A percentile compares a stretch with the other conserved stretches of the same genome.
These are phyloP conservation scores for Hylaea fasciaria DNA, from an alignment of 2,888 invertebrate genomes.

Conservation along the genomic window DNA sequence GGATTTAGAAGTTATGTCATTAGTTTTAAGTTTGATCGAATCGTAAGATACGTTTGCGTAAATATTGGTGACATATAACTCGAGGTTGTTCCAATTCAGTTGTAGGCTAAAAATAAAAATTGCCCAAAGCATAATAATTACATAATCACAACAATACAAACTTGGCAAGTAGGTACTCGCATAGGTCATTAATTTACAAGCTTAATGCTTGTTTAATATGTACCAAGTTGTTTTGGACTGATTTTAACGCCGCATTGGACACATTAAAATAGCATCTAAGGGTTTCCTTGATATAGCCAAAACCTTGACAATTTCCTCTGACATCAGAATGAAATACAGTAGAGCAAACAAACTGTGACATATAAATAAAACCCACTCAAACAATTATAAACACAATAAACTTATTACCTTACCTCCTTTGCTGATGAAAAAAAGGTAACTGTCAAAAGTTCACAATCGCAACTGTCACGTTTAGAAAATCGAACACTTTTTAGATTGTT, in stretches of 20 bases:
- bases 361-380: slow-evolving; percentile 10
- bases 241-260: slow-evolving; percentile 20
- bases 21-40: slow-evolving; percentile 55
- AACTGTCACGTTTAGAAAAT: slow-evolving; percentile 58
- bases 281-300: slow-evolving; percentile 30
- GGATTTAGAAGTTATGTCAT: slow-evolving; percentile 58
- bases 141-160: slow-evolving; percentile 34
- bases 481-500: slow-evolving; percentile 52
- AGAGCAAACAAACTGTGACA: slow-evolving; percentile 34
- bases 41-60: slow-evolving; percentile 59
- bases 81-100: slow-evolving; percentile 68
- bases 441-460: slow-evolving; percentile 57
- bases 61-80: slow-evolving; percentile 64
- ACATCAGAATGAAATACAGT: slow-evolving; percentile 32
- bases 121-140: slow-evolving; percentile 46
- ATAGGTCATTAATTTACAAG: too few relatives aligned
- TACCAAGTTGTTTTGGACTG: not conserved
- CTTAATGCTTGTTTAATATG: not conserved
- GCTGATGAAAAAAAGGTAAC: slow-evolving; percentile 51
- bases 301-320: slow-evolving; percentile 39
- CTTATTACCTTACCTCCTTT: slow-evolving; percentile 58
- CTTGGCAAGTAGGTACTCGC: not conserved
- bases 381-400: slow-evolving; percentile 6
- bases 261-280: slow-evolving; percentile 29
- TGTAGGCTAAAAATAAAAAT: slow-evolving; percentile 48